Conservation (phyloP, 2,888 invertebrate genomes). For the Patella depressa region DNA sequence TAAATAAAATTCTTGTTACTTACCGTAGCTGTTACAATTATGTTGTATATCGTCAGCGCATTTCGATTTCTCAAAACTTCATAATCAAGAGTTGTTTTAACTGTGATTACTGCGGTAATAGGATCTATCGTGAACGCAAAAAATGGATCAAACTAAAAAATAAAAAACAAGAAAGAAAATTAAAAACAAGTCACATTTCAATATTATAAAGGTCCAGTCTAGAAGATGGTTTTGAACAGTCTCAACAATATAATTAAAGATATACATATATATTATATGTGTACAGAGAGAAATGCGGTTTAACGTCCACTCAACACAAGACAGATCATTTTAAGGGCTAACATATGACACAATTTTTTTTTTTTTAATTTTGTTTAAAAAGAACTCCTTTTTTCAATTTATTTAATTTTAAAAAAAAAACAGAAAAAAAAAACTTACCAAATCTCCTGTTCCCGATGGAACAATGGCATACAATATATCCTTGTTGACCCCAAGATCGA, state of each 20-base stretch:
- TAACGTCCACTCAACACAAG: too few relatives aligned
- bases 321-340: too few relatives aligned
- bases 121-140: slow-evolving; percentile 38
- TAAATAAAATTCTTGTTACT: slow-evolving; percentile 18
- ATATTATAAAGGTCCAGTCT: background rate
- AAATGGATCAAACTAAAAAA: slow-evolving; percentile 31
- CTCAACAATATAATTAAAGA: background rate
- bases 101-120: slow-evolving; percentile 33
- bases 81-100: slow-evolving; percentile 44
- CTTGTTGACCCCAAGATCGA: slow-evolving; percentile 37
- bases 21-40: slow-evolving; percentile 47
- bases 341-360: too few relatives aligned
- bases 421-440: slow-evolving; percentile 18
- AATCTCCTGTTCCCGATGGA: slow-evolving; percentile 9
- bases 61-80: slow-evolving; percentile 33
- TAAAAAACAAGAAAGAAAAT: slow-evolving; percentile 10
- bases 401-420: background rate
- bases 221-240: too few relatives aligned
- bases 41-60: slow-evolving; percentile 17
- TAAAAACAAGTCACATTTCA: background rate
- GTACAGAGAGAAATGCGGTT: too few relatives aligned
- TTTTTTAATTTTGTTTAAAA: too few relatives aligned
- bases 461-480: slow-evolving; percentile 13
- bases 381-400: background rate
- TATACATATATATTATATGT: background rate